Percentiles rank a stretch among this genome's conserved stretches.
phyloP scores from a whole-genome alignment of 2,797 vertebrate species.

The Enteromius mattozi region DNA sequence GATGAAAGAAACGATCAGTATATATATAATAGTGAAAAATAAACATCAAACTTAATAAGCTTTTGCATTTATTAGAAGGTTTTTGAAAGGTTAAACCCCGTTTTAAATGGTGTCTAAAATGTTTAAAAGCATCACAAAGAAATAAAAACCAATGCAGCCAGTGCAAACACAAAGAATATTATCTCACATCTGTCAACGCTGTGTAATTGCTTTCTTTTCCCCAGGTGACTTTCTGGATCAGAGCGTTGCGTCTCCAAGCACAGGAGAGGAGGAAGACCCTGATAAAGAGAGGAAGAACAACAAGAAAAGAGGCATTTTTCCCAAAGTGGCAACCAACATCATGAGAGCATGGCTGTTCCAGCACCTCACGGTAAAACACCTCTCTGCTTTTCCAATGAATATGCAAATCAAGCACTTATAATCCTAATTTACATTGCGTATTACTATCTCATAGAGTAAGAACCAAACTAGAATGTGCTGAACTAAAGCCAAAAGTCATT shows the following conservation, averaged over 20 bases:
- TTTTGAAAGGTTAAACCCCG: not conserved
- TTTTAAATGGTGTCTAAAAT: not conserved
- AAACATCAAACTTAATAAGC: not conserved
- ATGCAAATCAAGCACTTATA: not conserved
- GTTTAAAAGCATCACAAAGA: not conserved
- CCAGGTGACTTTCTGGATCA: constrained; percentile 63
- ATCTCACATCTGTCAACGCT: not conserved
- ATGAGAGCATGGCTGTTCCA: constrained; percentile 98
- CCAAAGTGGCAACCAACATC: constrained; percentile 98
- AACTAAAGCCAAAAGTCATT: not conserved
- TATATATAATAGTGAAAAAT: not conserved
- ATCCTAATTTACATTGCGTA: not conserved
- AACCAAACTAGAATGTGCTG: not conserved
- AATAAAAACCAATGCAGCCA: not conserved
- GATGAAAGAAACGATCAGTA: not conserved
- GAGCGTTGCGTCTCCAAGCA: constrained; percentile 78
- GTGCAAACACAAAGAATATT: not conserved
- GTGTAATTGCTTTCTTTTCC: constrained; percentile 5
- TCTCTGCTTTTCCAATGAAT: not conserved
- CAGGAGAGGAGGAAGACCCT: constrained; percentile 92
- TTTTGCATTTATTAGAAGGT: not conserved
- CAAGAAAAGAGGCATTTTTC: constrained; percentile 97
- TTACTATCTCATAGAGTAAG: not conserved
- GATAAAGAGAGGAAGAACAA: constrained; percentile 94
- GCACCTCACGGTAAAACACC: constrained; percentile 90